phyloP scores from a whole-genome alignment of 2,888 invertebrate genomes.

The Hydrotaea diabolus region DNA sequence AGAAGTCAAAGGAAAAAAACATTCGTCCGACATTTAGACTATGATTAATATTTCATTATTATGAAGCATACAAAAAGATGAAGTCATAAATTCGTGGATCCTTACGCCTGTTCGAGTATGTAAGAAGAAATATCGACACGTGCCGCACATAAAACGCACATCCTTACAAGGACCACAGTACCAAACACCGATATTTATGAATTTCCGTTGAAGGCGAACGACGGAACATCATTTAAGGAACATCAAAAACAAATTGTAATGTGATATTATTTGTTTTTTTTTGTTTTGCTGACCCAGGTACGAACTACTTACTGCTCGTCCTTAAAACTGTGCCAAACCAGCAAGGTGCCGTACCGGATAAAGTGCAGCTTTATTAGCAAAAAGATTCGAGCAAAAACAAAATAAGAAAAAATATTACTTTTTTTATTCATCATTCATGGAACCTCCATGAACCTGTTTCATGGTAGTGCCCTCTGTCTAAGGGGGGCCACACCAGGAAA shows the following conservation, averaged over 20 bases:
- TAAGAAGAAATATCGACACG: slow-evolving; percentile 25
- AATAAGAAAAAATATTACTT: slow-evolving; percentile 7
- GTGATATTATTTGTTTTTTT: slow-evolving; percentile 38
- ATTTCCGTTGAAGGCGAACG: slow-evolving; percentile 34
- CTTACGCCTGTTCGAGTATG: neutral
- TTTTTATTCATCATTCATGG: neutral
- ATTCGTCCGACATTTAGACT: no score
- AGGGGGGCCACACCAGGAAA: neutral
- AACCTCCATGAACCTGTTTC: neutral
- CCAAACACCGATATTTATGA: slow-evolving; percentile 34
- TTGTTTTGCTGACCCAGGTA: slow-evolving; percentile 3
- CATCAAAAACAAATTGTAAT: slow-evolving; percentile 30
- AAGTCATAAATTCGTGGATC: neutral
- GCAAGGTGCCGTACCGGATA: neutral
- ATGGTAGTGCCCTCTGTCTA: neutral
- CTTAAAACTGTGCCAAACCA: neutral
- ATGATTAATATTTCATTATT: neutral
- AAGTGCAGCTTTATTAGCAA: neutral
- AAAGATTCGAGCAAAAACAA: slow-evolving; percentile 12
- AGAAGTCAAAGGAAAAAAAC: no score
- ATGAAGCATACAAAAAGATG: neutral
- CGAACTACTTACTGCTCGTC: no score
- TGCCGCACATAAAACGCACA: slow-evolving; percentile 16
- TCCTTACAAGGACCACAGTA: neutral
- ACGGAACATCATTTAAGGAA: slow-evolving; percentile 1